A percentile compares a stretch with the other conserved stretches of the same genome.
Conservation (phyloP, 2,888 invertebrate species). For the Maniola hyperantus region DNA sequence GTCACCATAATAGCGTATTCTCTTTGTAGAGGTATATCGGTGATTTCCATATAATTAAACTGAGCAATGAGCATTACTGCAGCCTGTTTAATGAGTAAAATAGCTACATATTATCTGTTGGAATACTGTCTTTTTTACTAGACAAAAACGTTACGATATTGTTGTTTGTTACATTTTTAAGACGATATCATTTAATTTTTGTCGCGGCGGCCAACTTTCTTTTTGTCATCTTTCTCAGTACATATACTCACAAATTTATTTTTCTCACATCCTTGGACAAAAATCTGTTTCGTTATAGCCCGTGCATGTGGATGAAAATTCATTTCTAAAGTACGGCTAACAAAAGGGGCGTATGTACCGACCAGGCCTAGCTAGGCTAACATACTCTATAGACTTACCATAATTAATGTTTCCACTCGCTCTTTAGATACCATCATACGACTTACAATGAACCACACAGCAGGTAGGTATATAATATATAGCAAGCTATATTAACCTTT, state of each 20-base stretch:
- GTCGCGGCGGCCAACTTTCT: no score
- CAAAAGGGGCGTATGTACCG: constrained; percentile 28
- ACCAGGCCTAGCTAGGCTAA: constrained; percentile 38
- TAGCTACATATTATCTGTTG: neutral
- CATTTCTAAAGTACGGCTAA: neutral
- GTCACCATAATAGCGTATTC: neutral
- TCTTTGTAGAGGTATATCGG: constrained; percentile 2
- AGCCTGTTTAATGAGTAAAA: neutral
- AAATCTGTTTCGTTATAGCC: no score
- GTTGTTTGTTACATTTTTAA: no score
- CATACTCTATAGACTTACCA: constrained; percentile 45
- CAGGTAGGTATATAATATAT: neutral
- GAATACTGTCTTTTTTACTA: no score
- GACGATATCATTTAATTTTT: no score
- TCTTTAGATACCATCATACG: constrained; percentile 44
- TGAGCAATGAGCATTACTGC: neutral
- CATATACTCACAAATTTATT: no score
- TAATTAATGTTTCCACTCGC: constrained; percentile 60
- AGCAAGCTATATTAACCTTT: constrained; percentile 12
- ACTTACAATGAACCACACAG: constrained; percentile 4
- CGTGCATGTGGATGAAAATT: neutral
- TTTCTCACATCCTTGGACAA: no score
- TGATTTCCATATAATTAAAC: constrained; percentile 16
- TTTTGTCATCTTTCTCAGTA: no score
- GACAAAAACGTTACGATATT: no score